Base-by-base conservation (phyloP, 2,888 invertebrate species). In the Gibbula magus region DNA sequence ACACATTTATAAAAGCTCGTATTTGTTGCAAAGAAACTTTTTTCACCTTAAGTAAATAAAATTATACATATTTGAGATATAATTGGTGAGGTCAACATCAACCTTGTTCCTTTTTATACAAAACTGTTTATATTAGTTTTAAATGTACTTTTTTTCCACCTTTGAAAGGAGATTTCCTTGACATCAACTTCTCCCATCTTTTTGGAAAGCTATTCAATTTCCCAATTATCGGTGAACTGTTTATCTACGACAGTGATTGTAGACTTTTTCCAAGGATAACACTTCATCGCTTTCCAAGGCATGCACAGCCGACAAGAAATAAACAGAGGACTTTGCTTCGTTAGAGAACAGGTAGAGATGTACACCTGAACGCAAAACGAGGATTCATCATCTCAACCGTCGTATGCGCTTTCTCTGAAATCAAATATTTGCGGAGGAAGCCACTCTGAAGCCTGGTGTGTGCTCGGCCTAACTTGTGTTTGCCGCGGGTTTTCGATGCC, bases 391-490 rank as follows among this genome's bases (percentile, higher is more conserved):
- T 70, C 70, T 70, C 70, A 32, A 20, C 70, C 25, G n/a, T 18
- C 39, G 70, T 70, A 70, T 70, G 70, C 70, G 70, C 35, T 70
- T 70, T 70, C 70, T 7, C 35, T 39, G 35, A 70, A 70, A 70
- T 18, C 70, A 70, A 70, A 70, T 70, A 70, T 70, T 70, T 70
- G 70, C 29, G 20, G 35, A 39, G 20, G 70, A 70, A 70, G 70
- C 70, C 29, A 35, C 16, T n/a, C 70, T 39, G 70, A 32, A 20
- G 32, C 70, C 70, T 18, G 13, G 16, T 70, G 70, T 70, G 70
- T 70, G 70, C 35, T 70, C 35, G 16, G 70, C 70, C 70, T n/a
- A 70, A 70, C 39, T 35, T n/a, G 70, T 70, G 70, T 70, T 70
- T 70, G 35, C 70, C 20, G 29, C 70, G 70, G 35, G 70, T 35